Conservation (phyloP, 2,888 invertebrate species). For the Phrixothrix hirtus region DNA sequence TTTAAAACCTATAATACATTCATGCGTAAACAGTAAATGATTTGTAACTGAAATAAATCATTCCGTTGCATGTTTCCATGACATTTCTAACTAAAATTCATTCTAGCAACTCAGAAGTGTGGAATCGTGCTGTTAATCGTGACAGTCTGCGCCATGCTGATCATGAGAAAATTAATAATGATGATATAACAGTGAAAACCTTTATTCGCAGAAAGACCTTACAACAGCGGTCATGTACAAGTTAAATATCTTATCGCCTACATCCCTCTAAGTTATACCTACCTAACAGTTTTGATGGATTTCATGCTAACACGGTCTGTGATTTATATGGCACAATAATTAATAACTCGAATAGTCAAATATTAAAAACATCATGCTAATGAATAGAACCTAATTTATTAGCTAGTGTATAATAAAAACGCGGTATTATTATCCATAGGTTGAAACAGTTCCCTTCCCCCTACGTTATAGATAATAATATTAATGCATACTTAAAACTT, state of each 20-base stretch:
- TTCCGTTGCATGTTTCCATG: constrained; percentile 46
- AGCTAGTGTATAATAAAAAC: constrained; percentile 19
- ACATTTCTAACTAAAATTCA: constrained; percentile 45
- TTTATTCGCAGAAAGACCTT: constrained; percentile 14
- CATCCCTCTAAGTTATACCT: constrained; percentile 11
- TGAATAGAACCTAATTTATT: constrained; percentile 27
- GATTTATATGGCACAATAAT: constrained; percentile 25
- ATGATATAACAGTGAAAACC: constrained; percentile 27
- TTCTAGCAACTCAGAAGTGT: constrained; percentile 48
- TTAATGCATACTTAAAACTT: constrained; percentile 24
- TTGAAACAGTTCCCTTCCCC: constrained; percentile 5
- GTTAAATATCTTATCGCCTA: constrained; percentile 6
- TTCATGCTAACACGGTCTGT: constrained; percentile 9
- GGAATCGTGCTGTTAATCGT: constrained; percentile 48
- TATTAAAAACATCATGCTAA: constrained; percentile 21
- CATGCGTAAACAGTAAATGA: constrained; percentile 36
- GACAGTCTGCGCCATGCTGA: constrained; percentile 49
- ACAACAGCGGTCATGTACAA: background rate
- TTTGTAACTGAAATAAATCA: constrained; percentile 50
- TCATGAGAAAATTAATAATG: constrained; percentile 45
- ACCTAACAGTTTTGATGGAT: constrained; percentile 4
- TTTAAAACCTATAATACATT: constrained; percentile 5
- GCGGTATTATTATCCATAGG: constrained; percentile 16
- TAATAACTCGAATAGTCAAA: constrained; percentile 30
- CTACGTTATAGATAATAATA: constrained; percentile 7